Evolutionary conservation across 2,888 invertebrate genomes (phyloP).

Genomic region (Lycocerus yunnanus): DNA sequence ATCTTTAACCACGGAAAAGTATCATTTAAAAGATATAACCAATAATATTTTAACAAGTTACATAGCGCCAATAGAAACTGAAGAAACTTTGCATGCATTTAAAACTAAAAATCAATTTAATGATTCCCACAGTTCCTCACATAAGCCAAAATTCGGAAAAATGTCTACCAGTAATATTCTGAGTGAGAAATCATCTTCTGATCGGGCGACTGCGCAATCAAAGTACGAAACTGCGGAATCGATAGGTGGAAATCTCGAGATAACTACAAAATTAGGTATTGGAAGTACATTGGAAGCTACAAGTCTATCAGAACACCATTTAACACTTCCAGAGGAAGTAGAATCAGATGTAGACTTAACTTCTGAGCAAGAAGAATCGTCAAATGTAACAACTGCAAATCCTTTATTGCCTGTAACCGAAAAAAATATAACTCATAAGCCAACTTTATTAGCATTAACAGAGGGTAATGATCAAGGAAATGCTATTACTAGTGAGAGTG

Average conservation of each 20-base stretch:
- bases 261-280: background rate
- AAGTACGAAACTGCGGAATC: background rate
- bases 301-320: background rate
- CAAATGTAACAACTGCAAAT: background rate
- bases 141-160: background rate
- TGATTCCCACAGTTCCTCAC: background rate
- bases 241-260: background rate
- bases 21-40: too few relatives aligned
- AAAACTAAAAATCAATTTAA: background rate
- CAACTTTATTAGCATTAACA: background rate
- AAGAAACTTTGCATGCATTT: too few relatives aligned
- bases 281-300: background rate
- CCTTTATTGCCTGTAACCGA: background rate
- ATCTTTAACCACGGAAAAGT: too few relatives aligned
- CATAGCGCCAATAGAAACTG: too few relatives aligned
- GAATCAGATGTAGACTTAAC: background rate
- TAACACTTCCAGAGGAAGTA: background rate
- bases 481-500: background rate
- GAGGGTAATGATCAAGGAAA: background rate
- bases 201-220: background rate
- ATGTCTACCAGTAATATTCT: background rate
- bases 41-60: too few relatives aligned
- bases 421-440: background rate
- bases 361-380: background rate
- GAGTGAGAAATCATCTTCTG: background rate